Base-by-base conservation (phyloP, 2,888 invertebrate species). In the Rambutsinella grinnellia region DNA sequence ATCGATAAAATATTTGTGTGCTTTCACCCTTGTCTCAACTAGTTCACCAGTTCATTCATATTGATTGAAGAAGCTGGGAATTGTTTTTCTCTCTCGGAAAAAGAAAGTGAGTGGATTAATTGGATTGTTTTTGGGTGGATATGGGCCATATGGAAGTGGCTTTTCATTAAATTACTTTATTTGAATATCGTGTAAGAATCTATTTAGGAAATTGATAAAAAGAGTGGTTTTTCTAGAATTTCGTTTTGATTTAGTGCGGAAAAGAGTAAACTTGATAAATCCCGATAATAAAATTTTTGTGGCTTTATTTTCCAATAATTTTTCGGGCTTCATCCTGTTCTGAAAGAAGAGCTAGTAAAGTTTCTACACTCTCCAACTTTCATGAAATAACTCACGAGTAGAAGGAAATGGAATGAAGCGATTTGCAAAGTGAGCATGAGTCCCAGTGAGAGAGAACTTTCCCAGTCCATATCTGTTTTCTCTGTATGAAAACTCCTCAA, bases 241-340 rank as follows among this genome's bases (percentile, higher is more conserved):
- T 36, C 36, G 13, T 36, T 36, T 36, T 36, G 36, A 13, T 8
- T 8, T 13, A 36, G 36, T 5, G 13, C 13, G 36, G 5, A 13
- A 36, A 36, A 36, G 36, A 56, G 54, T 49, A 69, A 69, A 69
- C 27, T 58, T 72, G 57, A 60, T 72, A 65, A 72, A 65, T 72
- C 65, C 72, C 63, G 72, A 72, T 72, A 72, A 72, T 72, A 65
- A 65, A 57, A 44, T 23, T 69, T 47, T 28, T 44, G 51, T 49
- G 26, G 65, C 13, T 46, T 44, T 23, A 36, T 36, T 36, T 36
- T 13, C 13, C 6, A 8, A 13, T 53, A 53, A 44, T 54, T 36
- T 19, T 65, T 17, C 5, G 28, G 2, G 19, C 15, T 1, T 54
- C 21, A 28, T 53, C 15, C n/a, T n/a, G n/a, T n/a, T n/a, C n/a